These are phyloP conservation scores for Spongilla lacustris DNA, from an alignment of 37 sponge, comb jelly and placozoan species.

Conservation along the genomic window DNA sequence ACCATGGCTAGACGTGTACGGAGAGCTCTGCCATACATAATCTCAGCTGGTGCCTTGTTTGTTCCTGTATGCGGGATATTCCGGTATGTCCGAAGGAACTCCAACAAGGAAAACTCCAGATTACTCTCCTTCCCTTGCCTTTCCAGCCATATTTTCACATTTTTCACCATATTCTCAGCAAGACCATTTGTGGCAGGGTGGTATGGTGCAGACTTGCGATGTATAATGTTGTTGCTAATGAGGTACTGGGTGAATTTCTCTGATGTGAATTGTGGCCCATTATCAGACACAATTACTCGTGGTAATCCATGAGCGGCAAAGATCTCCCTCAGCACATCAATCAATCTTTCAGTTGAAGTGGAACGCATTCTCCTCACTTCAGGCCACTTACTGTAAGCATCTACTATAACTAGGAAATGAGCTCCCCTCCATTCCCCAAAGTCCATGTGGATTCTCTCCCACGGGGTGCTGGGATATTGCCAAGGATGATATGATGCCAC, in stretches of 20 bases:
- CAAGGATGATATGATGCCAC: not conserved
- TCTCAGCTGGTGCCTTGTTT: too few species aligned
- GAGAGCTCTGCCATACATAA: too few species aligned
- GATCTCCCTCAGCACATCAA: slow-evolving; percentile 3
- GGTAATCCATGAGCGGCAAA: slow-evolving; percentile 22
- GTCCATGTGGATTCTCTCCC: slow-evolving; percentile 17
- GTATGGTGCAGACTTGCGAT: slow-evolving; percentile 4
- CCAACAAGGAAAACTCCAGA: too few species aligned
- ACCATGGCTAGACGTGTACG: too few species aligned
- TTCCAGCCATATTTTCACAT: too few species aligned
- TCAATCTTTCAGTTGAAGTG: not conserved
- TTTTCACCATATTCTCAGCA: slow-evolving; percentile 9
- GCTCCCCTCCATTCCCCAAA: not conserved
- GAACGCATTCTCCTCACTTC: not conserved
- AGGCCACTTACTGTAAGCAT: slow-evolving; percentile 39
- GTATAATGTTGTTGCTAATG: not conserved
- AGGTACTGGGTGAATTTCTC: not conserved
- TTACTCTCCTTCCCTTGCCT: too few species aligned
- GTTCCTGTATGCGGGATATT: too few species aligned
- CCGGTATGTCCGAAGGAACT: too few species aligned
- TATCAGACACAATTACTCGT: slow-evolving; percentile 5
- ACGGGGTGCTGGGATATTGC: not conserved
- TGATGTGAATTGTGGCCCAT: slow-evolving; percentile 15
- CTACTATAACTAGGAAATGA: slow-evolving; percentile 3
- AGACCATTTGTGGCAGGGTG: slow-evolving; percentile 14